Percentiles rank a stretch among this genome's conserved stretches.
Conservation (phyloP, 2,113 vertebrate species). For the Menidia beryllina region DNA sequence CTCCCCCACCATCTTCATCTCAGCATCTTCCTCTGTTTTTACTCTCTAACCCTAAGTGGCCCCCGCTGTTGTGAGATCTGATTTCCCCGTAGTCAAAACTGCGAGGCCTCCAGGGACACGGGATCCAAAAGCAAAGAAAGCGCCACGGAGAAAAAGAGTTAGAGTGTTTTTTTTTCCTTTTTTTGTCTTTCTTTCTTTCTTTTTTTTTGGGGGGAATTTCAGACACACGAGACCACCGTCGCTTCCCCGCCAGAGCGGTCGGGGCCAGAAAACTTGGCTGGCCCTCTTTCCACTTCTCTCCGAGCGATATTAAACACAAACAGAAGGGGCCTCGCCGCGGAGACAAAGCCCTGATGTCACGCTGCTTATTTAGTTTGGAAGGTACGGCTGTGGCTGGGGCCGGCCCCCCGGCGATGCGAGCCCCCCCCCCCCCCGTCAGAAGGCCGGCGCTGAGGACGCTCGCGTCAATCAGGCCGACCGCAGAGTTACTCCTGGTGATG, state of each 20-base stretch:
- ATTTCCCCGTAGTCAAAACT: constrained; percentile 73
- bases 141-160: constrained; percentile 18
- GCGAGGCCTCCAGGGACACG: constrained; percentile 54
- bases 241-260: constrained; percentile 49
- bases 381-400: constrained; percentile 81
- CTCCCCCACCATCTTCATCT: constrained; percentile 32
- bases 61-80: constrained; percentile 69
- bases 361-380: constrained; percentile 92
- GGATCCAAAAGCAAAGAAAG: constrained; percentile 43
- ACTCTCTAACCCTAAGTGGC: constrained; percentile 28
- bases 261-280: constrained; percentile 57
- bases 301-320: constrained; percentile 91
- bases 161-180: constrained; percentile 15
- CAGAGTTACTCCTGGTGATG: constrained; percentile 67
- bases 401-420: constrained; percentile 86
- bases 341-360: constrained; percentile 94
- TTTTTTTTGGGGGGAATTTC: no score
- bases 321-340: constrained; percentile 88
- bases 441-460: constrained; percentile 73
- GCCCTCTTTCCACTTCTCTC: constrained; percentile 68
- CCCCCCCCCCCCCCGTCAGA: constrained; percentile 87
- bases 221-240: constrained; percentile 64
- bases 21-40: constrained; percentile 23
- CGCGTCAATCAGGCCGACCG: constrained; percentile 71
- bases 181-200: no score